Evolutionary conservation across 2,888 invertebrate genomes (phyloP), one percentile per base, ranked within the genome.

Genomic region (Rhaphigaster nebulosa): DNA sequence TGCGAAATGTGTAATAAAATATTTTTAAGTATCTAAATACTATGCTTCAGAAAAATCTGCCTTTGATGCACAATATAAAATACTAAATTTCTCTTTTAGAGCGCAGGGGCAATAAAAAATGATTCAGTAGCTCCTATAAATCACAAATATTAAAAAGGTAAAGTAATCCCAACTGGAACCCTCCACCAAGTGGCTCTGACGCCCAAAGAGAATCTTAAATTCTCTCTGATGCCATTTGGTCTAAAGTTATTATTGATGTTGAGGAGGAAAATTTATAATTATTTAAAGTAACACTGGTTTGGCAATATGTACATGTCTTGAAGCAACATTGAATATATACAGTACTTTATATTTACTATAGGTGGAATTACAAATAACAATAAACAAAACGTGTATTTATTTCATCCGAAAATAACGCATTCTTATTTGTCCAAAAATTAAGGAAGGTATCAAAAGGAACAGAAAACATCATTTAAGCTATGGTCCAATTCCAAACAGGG

Each of bases 91-190:
- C 65, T 38, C 20, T 34, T 76, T 38, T 76, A 76, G 38, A 76
- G 20, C 70, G 70, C 65, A 38, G 45, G 5, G n/a, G 45, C 84
- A 84, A 50, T n/a, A 84, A 84, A 45, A 84, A 84, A n/a, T n/a
- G 84, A n/a, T n/a, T n/a, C 15, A 15, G 45, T 20, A 26, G 20
- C 13, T 13, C n/a, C 84, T 15, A 84, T 84, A 84, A 45, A 84
- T 84, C 84, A 84, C 41, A 6, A 50, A 84, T 84, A 84, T 84
- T 84, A 84, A 41, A n/a, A 84, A 84, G 45, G 84, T 41, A 84
- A 84, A 41, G 23, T 26, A 84, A 45, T n/a, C 13, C 84, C 45
- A 45, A n/a, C 84, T 45, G 45, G 84, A 41, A 15, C 5, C 45
- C 13, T 5, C 20, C 29, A 38, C 34, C 70, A 12, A 76, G 34